Evolutionary conservation across 2,888 invertebrate species (phyloP).

Genomic region (Aleiodes leptofemur): DNA sequence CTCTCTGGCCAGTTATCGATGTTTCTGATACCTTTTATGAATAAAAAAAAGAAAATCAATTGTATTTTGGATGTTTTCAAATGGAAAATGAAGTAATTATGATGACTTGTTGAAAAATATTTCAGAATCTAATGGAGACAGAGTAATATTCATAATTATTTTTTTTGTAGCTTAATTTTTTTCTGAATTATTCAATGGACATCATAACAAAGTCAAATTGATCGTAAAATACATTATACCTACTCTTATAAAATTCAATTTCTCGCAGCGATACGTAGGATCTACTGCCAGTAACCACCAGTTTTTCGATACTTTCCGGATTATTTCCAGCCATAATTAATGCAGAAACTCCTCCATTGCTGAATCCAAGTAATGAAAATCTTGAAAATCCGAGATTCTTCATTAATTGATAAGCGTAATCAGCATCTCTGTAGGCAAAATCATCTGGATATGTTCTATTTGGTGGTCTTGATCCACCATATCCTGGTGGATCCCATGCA

Average conservation of each 20-base stretch:
- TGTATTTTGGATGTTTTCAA: too few species aligned
- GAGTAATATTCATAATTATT: too few species aligned
- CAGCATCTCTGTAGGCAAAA: slow-evolving; percentile 87
- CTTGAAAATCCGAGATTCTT: slow-evolving; percentile 80
- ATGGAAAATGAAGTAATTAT: too few species aligned
- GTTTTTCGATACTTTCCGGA: slow-evolving; percentile 81
- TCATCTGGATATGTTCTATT: slow-evolving; percentile 82
- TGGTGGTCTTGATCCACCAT: slow-evolving; percentile 89
- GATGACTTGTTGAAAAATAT: too few species aligned
- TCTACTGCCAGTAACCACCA: slow-evolving; percentile 86
- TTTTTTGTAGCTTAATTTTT: too few species aligned
- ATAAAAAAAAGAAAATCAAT: too few species aligned
- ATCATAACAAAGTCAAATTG: too few species aligned
- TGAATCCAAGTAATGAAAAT: slow-evolving; percentile 91
- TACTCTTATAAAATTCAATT: slow-evolving; percentile 77
- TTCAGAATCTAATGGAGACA: too few species aligned
- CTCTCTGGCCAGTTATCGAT: slow-evolving; percentile 87
- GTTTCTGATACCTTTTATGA: slow-evolving; percentile 80
- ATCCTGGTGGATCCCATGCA: slow-evolving; percentile 92
- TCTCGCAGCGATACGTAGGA: too few species aligned
- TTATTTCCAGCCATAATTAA: slow-evolving; percentile 86
- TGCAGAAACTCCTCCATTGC: slow-evolving; percentile 90
- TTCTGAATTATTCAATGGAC: too few species aligned
- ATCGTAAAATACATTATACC: slow-evolving; percentile 49
- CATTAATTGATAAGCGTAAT: slow-evolving; percentile 84